A percentile compares a stretch with the other conserved stretches of the same genome.
Conservation (phyloP, 1,140 invertebrate genomes). For the Lasaia peninsularis region DNA sequence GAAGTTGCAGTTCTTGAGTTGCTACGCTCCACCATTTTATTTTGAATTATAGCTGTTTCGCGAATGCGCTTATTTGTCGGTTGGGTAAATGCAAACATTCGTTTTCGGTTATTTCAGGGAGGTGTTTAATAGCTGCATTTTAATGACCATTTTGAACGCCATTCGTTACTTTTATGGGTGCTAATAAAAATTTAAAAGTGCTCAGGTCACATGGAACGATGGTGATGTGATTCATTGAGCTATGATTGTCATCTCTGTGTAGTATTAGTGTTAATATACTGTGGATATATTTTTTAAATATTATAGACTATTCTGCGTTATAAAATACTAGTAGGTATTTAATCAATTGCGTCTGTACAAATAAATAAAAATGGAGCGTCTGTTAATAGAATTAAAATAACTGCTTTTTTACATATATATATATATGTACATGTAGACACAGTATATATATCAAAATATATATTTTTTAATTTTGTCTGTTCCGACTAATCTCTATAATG, state of each 20-base stretch:
- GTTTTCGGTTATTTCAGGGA: slow-evolving; percentile 51
- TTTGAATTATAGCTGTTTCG: slow-evolving; percentile 39
- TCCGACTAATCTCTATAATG: too few species aligned
- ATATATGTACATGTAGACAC: too few species aligned
- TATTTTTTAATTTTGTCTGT: too few species aligned
- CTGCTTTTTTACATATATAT: too few species aligned
- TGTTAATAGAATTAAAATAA: too few species aligned
- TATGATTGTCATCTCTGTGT: background rate
- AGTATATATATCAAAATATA: too few species aligned
- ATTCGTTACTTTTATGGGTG: slow-evolving; percentile 47
- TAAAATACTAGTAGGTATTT: too few species aligned
- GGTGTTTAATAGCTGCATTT: slow-evolving; percentile 52
- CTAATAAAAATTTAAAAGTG: slow-evolving; percentile 42
- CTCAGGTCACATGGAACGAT: slow-evolving; percentile 17
- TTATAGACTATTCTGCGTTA: too few species aligned
- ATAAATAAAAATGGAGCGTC: too few species aligned
- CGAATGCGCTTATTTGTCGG: slow-evolving; percentile 38
- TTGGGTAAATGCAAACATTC: slow-evolving; percentile 39
- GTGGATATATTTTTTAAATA: background rate
- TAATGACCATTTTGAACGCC: slow-evolving; percentile 51
- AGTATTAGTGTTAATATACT: background rate
- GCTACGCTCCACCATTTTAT: slow-evolving; percentile 34
- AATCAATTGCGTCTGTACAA: too few species aligned
- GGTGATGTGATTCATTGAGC: slow-evolving; percentile 1
- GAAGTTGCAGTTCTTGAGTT: slow-evolving; percentile 44